Conservation (phyloP, 1,140 invertebrate species). For the Neodiprion virginianus region DNA sequence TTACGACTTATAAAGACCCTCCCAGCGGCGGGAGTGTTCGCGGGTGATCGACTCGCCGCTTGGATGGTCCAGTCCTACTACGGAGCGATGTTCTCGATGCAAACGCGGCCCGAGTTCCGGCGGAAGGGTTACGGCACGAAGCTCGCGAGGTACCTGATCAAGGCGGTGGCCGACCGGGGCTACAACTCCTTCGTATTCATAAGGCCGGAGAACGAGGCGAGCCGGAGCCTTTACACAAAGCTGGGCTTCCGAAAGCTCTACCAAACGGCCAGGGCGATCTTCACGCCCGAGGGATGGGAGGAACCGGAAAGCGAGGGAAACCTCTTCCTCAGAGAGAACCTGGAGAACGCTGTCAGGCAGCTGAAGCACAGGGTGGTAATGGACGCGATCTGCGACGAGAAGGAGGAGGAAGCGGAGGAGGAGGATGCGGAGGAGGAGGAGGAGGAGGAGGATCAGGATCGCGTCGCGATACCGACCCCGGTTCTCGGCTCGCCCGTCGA, state of each 20-base stretch:
- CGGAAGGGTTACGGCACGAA: constrained; percentile 72
- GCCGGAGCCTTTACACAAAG: constrained; percentile 79
- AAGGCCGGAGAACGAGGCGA: constrained; percentile 84
- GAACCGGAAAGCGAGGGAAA: constrained; percentile 37
- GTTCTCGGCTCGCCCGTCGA: background rate
- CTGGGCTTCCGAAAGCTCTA: constrained; percentile 80
- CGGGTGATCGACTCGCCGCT: constrained; percentile 72
- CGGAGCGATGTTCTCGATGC: constrained; percentile 91
- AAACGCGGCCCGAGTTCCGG: constrained; percentile 80
- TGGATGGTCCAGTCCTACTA: constrained; percentile 91
- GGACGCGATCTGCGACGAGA: constrained; percentile 32
- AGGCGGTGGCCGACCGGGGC: constrained; percentile 74
- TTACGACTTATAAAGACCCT: constrained; percentile 76
- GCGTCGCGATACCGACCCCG: background rate
- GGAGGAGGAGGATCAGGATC: constrained; percentile 30
- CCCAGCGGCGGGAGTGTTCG: constrained; percentile 80
- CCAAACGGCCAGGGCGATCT: constrained; percentile 76
- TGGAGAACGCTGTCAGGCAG: constrained; percentile 51
- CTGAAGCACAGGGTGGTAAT: constrained; percentile 44
- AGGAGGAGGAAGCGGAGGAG: constrained; percentile 22
- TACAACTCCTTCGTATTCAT: constrained; percentile 86
- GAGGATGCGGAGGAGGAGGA: constrained; percentile 19
- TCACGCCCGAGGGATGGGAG: constrained; percentile 65
- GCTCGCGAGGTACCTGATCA: constrained; percentile 66
- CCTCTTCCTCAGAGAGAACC: constrained; percentile 42